Evolutionary conservation across 2,888 invertebrate species (phyloP).

Genomic region (Apomyelois bistriatella): DNA sequence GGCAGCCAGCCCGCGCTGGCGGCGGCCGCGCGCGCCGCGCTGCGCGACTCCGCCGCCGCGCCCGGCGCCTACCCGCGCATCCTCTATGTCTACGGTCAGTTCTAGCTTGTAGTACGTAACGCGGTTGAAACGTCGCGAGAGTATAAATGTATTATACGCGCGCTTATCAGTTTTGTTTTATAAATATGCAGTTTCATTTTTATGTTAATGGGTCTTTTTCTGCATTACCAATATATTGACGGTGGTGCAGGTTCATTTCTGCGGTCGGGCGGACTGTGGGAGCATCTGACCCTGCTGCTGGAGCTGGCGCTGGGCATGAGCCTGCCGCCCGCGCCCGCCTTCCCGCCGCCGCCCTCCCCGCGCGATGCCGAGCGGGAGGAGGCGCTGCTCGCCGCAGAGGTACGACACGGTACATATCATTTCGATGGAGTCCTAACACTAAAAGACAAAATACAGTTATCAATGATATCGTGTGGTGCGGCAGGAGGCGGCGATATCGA

Average conservation of each 20-base stretch:
- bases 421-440: too few relatives aligned
- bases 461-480: background rate
- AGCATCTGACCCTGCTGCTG: conserved; percentile 86
- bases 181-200: too few relatives aligned
- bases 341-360: conserved; percentile 33
- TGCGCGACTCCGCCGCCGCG: conserved; percentile 18
- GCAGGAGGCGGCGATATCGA: conserved; percentile 38
- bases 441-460: too few relatives aligned
- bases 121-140: too few relatives aligned
- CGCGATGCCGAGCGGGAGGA: conserved; percentile 18
- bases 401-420: too few relatives aligned
- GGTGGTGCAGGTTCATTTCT: conserved; percentile 37
- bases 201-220: too few relatives aligned
- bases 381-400: conserved; percentile 29
- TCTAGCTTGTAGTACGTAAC: too few relatives aligned
- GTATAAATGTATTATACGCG: too few relatives aligned
- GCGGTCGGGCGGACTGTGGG: conserved; percentile 86
- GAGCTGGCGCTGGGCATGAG: conserved; percentile 85
- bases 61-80: conserved; percentile 44
- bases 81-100: conserved; percentile 43
- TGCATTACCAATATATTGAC: too few relatives aligned
- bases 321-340: conserved; percentile 55
- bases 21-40: conserved; percentile 32
- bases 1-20: conserved; percentile 26
- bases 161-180: too few relatives aligned